These are phyloP conservation scores for Drosophila sordidapex DNA, from an alignment of 2,888 invertebrate genomes.

Conservation along the genomic window DNA sequence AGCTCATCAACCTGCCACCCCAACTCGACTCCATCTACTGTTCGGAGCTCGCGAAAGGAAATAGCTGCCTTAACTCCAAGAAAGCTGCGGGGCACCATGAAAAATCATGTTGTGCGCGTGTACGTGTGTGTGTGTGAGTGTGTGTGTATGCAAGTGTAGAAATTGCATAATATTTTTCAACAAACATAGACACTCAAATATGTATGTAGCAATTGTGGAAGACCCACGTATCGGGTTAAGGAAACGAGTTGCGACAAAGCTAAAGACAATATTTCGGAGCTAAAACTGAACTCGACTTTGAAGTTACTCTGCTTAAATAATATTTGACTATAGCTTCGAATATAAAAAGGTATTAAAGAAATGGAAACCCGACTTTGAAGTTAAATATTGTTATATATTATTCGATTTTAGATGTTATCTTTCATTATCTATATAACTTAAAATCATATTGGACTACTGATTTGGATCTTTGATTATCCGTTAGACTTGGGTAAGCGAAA, in stretches of 20 bases:
- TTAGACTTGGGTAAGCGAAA: not conserved
- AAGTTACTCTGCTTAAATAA: slow-evolving; percentile 15
- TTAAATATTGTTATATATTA: not conserved
- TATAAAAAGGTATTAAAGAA: not conserved
- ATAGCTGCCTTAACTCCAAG: slow-evolving; percentile 36
- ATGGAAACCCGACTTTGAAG: not conserved
- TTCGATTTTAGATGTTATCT: not conserved
- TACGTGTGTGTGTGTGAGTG: slow-evolving; percentile 37
- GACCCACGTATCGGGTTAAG: slow-evolving; percentile 52
- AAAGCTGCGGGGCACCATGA: slow-evolving; percentile 57
- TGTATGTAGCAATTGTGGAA: slow-evolving; percentile 10
- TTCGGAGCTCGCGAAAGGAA: slow-evolving; percentile 27
- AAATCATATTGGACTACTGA: not conserved
- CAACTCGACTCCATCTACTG: not conserved
- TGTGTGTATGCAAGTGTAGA: slow-evolving; percentile 64
- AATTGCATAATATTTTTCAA: slow-evolving; percentile 76
- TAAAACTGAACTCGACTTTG: not conserved
- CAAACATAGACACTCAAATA: slow-evolving; percentile 24
- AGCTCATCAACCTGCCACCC: slow-evolving; percentile 58
- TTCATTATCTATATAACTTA: fast-evolving
- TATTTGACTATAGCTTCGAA: not conserved
- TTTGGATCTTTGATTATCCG: not conserved
- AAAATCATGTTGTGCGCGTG: slow-evolving; percentile 30
- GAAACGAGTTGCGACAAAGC: slow-evolving; percentile 38
- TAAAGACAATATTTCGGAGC: slow-evolving; percentile 24